These are phyloP conservation scores for Lophura nycthemera DNA, from an alignment of 2,113 vertebrate species.

Conservation along the genomic window DNA sequence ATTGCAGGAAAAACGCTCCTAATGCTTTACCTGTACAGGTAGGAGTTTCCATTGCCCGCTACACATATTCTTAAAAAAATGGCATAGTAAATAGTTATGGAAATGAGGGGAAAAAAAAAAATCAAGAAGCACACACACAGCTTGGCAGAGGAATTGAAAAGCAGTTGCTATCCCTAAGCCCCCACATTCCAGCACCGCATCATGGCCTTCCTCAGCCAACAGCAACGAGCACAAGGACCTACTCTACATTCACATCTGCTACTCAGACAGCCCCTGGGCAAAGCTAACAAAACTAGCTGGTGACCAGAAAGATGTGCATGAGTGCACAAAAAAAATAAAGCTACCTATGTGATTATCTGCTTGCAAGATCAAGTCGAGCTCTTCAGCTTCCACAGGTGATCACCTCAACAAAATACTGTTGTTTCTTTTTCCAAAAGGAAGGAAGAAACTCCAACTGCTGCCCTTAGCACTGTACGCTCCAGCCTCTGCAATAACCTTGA, in stretches of 20 bases:
- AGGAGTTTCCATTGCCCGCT: neutral
- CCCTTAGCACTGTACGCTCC: neutral
- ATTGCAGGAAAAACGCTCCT: neutral
- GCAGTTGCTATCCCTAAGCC: neutral
- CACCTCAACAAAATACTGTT: neutral
- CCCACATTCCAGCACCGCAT: neutral
- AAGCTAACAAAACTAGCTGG: neutral
- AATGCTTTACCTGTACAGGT: neutral
- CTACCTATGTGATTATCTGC: neutral
- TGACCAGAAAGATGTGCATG: neutral
- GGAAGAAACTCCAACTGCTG: neutral
- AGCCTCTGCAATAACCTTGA: neutral
- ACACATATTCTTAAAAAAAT: neutral
- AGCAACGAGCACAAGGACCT: neutral
- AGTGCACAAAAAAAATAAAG: neutral
- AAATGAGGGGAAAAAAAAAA: neutral
- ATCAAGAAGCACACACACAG: neutral
- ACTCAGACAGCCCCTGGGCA: neutral
- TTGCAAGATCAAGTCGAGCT: neutral
- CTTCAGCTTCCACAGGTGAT: constrained; percentile 29
- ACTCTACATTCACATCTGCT: neutral
- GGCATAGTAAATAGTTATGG: neutral
- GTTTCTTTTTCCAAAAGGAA: neutral
- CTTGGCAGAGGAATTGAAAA: neutral
- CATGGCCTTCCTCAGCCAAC: neutral